A percentile compares a stretch with the other conserved stretches of the same genome.
Evolutionary conservation across 35 echinoderm and acorn worm species (phyloP).

Genomic region (Antedon bifida): DNA sequence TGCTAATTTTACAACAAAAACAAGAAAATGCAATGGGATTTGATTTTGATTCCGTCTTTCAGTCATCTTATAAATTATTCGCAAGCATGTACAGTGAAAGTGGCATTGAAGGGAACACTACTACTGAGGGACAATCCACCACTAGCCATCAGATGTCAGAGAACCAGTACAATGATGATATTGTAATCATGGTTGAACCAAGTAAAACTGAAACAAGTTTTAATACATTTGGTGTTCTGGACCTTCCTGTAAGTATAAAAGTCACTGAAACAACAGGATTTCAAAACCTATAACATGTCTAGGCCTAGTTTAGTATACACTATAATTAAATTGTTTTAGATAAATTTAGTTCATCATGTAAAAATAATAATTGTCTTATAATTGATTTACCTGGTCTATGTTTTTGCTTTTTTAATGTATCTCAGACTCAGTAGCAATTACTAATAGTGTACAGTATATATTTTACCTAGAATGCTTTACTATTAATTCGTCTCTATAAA

Average conservation of each 20-base stretch:
- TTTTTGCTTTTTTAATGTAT: too few species aligned
- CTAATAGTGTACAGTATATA: too few species aligned
- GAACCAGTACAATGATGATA: background rate
- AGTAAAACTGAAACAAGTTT: background rate
- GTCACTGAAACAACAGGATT: too few species aligned
- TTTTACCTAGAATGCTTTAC: too few species aligned
- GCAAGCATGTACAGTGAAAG: background rate
- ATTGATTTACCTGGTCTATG: too few species aligned
- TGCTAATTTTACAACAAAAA: slow-evolving; percentile 20
- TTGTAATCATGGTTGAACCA: background rate
- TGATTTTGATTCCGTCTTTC: background rate
- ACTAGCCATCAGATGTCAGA: background rate
- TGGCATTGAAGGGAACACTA: background rate
- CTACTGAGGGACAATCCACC: background rate
- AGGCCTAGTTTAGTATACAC: too few species aligned
- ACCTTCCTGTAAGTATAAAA: background rate
- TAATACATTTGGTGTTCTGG: background rate
- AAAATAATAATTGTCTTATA: too few species aligned
- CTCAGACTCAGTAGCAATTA: too few species aligned
- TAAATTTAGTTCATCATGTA: too few species aligned
- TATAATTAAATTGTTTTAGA: too few species aligned
- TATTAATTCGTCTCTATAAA: too few species aligned
- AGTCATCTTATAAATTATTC: background rate
- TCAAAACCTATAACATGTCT: too few species aligned
- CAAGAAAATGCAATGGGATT: background rate